Conservation (phyloP, 1,140 invertebrate species). For the Ceratina australensis region DNA sequence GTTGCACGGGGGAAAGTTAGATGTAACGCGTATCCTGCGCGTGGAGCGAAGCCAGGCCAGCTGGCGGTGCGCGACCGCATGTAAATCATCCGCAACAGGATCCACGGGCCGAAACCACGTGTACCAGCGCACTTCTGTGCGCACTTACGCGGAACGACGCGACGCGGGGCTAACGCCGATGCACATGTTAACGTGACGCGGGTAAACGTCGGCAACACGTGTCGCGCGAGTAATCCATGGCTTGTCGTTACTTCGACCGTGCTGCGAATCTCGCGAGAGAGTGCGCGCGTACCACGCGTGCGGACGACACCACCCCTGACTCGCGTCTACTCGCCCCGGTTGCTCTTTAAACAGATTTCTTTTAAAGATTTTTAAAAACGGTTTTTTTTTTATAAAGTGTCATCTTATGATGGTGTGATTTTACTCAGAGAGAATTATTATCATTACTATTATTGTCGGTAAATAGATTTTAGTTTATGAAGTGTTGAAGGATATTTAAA, state of each 20-base stretch:
- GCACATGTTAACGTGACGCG: conserved; percentile 62
- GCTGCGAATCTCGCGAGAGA: conserved; percentile 27
- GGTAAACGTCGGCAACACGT: conserved; percentile 63
- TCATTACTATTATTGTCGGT: too few relatives aligned
- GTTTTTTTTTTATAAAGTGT: too few relatives aligned
- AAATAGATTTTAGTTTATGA: too few relatives aligned
- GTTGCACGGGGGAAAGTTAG: too few relatives aligned
- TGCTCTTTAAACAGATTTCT: too few relatives aligned
- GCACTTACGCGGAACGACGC: conserved; percentile 58
- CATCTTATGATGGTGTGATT: too few relatives aligned
- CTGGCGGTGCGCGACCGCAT: conserved; percentile 46
- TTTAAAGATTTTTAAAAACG: too few relatives aligned
- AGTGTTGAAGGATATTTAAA: too few relatives aligned
- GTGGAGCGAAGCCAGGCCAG: conserved; percentile 15
- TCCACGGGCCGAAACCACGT: conserved; percentile 53
- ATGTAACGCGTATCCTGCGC: conserved; percentile 12
- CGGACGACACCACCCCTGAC: conserved; percentile 10
- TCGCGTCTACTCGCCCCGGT: not conserved
- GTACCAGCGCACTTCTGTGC: conserved; percentile 48
- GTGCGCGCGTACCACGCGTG: conserved; percentile 29
- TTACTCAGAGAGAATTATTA: too few relatives aligned
- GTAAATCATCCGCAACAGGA: conserved; percentile 62
- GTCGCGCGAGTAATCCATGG: conserved; percentile 60
- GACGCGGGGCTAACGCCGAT: conserved; percentile 27
- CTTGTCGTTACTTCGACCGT: conserved; percentile 50